Conservation (phyloP, 2,113 vertebrate genomes). For the Tursiops truncatus region DNA sequence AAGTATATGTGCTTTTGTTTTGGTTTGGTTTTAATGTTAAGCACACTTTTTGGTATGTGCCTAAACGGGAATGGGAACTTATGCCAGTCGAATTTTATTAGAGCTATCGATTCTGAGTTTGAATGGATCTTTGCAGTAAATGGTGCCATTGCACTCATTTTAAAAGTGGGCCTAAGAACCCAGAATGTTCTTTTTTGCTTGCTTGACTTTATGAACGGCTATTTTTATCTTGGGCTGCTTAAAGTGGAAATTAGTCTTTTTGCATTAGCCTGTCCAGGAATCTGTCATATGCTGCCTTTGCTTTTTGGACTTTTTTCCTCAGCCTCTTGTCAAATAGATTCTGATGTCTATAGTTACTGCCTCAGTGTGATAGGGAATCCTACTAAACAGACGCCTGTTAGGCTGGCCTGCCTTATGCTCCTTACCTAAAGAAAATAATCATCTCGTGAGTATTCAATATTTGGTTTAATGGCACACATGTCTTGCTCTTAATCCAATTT, state of each 20-base stretch:
- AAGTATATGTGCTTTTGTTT: background rate
- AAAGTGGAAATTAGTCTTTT: background rate
- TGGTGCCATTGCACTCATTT: background rate
- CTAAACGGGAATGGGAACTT: background rate
- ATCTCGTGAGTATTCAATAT: background rate
- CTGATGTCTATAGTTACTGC: background rate
- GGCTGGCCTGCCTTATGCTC: background rate
- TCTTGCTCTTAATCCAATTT: background rate
- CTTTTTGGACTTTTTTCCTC: background rate
- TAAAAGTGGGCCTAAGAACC: background rate
- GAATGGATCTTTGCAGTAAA: background rate
- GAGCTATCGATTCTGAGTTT: background rate
- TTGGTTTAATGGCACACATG: background rate
- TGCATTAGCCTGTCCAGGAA: background rate
- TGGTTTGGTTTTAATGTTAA: slow-evolving; percentile 3
- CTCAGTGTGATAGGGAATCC: background rate
- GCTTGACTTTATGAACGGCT: background rate
- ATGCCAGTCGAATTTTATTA: background rate
- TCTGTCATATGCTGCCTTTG: background rate
- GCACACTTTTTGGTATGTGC: background rate
- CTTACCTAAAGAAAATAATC: background rate
- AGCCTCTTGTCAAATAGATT: background rate
- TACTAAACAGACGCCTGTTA: background rate
- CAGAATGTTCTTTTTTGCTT: background rate
- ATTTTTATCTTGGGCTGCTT: background rate